A percentile compares a stretch with the other conserved stretches of the same genome.
These are phyloP conservation scores for Amphilophus citrinellus DNA, from an alignment of 2,113 vertebrate genomes.

Conservation along the genomic window DNA sequence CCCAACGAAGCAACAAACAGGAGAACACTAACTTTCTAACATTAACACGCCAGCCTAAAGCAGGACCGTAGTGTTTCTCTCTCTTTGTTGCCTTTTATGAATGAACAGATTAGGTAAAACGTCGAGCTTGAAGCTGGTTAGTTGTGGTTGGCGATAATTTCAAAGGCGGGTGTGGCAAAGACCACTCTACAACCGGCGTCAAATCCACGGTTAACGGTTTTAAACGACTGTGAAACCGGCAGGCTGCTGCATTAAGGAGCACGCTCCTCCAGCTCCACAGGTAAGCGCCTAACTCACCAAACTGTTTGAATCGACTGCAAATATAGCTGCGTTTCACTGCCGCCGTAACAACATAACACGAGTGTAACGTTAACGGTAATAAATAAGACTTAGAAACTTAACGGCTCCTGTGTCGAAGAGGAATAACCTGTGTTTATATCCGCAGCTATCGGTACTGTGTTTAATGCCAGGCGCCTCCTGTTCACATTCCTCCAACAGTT, in stretches of 20 bases:
- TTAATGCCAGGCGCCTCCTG: background rate
- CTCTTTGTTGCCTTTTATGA: background rate
- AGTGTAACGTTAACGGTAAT: background rate
- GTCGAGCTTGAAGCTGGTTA: background rate
- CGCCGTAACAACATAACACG: background rate
- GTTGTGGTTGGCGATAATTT: background rate
- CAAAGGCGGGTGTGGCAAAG: background rate
- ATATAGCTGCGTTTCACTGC: background rate
- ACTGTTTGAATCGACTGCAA: too few relatives aligned
- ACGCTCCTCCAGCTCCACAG: background rate
- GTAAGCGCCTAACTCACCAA: background rate
- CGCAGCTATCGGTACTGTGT: too few relatives aligned
- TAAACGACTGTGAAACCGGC: background rate
- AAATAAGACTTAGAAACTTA: background rate
- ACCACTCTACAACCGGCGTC: background rate
- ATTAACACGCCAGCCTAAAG: background rate
- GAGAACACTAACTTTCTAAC: background rate
- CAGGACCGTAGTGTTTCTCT: background rate
- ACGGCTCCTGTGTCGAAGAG: too few relatives aligned
- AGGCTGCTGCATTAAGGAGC: background rate
- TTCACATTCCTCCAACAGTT: background rate
- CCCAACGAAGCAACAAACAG: background rate
- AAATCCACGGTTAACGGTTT: background rate
- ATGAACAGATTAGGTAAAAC: background rate
- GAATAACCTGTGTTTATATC: too few relatives aligned